phyloP scores from a whole-genome alignment of 1,140 invertebrate genomes.

The Drosophila lini region DNA sequence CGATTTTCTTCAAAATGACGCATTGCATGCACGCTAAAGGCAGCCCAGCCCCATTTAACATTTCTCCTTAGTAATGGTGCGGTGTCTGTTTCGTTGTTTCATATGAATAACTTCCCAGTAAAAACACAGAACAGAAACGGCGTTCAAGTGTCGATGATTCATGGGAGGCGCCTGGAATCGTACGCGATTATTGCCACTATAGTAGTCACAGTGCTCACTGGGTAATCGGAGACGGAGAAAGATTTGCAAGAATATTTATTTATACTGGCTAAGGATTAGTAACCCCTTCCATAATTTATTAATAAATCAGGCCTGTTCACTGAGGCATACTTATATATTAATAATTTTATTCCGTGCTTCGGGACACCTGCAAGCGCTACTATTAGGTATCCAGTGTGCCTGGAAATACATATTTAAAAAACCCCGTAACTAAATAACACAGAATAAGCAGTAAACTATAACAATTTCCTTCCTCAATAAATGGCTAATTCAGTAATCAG shows the following conservation, averaged over 20 bases:
- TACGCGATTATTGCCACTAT: constrained; percentile 14
- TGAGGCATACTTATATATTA: not conserved
- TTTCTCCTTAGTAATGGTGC: constrained; percentile 13
- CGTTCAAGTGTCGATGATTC: constrained; percentile 47
- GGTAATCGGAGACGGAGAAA: constrained; percentile 11
- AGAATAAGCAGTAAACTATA: not conserved
- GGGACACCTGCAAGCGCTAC: not conserved
- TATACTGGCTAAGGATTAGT: not conserved
- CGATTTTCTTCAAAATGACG: constrained; percentile 75
- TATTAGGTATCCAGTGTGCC: not conserved
- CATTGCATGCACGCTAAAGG: constrained; percentile 58
- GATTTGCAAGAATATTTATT: not conserved
- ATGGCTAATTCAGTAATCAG: constrained; percentile 15
- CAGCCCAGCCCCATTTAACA: constrained; percentile 7
- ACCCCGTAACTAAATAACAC: not conserved
- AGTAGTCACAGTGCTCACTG: constrained; percentile 14
- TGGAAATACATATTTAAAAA: not conserved
- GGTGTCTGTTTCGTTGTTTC: constrained; percentile 56
- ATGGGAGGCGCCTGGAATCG: constrained; percentile 32
- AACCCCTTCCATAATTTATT: not conserved
- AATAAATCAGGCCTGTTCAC: not conserved
- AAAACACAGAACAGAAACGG: constrained; percentile 12
- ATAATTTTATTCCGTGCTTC: not conserved
- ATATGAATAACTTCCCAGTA: constrained; percentile 54
- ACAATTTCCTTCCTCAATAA: not conserved